A percentile compares a stretch with the other conserved stretches of the same genome.
phyloP scores from a whole-genome alignment of 2,113 vertebrate species.

The Nycticryphes semicollaris region DNA sequence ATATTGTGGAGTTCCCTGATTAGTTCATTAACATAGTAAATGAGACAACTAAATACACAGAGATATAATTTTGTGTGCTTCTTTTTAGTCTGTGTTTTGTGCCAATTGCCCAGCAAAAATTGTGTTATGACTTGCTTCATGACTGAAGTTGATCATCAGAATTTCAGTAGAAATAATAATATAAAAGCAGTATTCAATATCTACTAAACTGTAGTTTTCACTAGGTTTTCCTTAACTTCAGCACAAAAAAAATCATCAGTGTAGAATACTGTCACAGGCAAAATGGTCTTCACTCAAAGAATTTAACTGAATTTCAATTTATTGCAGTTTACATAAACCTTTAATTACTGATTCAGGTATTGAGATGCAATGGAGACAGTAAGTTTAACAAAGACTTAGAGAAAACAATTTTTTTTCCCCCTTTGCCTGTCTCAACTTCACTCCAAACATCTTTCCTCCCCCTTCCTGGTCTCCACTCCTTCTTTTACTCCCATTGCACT shows the following conservation, averaged over 20 bases:
- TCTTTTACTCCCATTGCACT: background rate
- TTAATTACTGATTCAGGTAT: background rate
- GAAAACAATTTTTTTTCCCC: background rate
- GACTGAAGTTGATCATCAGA: background rate
- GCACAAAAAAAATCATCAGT: background rate
- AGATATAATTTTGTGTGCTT: background rate
- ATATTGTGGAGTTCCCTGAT: background rate
- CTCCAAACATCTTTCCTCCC: background rate
- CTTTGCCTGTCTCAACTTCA: background rate
- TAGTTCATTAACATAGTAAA: background rate
- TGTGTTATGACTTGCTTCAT: background rate
- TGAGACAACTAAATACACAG: background rate
- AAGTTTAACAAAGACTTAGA: background rate
- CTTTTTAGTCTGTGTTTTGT: background rate
- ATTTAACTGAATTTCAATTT: background rate
- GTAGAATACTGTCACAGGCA: background rate
- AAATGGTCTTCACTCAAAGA: background rate
- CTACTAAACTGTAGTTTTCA: background rate
- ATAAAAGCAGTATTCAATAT: background rate
- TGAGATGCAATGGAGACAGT: background rate
- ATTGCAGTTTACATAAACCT: background rate
- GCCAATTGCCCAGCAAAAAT: background rate
- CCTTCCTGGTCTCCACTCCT: background rate
- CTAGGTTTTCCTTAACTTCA: background rate
- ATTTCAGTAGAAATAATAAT: background rate